Base-by-base conservation (phyloP, 2,113 vertebrate genomes). In the Astur gentilis region DNA sequence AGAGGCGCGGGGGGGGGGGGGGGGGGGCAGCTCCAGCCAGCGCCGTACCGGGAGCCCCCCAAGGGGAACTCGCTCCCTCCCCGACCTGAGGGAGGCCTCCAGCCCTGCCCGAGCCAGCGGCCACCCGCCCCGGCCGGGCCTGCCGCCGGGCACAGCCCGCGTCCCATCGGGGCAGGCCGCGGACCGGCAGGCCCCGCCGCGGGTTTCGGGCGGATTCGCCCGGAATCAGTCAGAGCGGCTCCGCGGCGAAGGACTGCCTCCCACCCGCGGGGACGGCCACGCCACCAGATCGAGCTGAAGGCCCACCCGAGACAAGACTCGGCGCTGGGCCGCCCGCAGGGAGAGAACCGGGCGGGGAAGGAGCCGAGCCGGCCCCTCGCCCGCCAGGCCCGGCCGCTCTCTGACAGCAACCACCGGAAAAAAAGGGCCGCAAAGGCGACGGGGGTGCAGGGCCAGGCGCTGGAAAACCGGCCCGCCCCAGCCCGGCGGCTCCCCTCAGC, bases 111-210 rank as follows among this genome's bases (percentile, higher is more conserved):
- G 3, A 20, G 29, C 16, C 26, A 9, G 16, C 21, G 12, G 25
- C 50, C 25, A 0, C 50, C 12, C 32, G 2, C 11, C 36, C 8
- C 6, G 15, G 17, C 58, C 16, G 8, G 50, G 67, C 73, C 50
- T 17, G 13, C 6, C 6, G 6, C n/a, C 13, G 25, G 8, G 4
- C 36, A 15, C 19, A 31, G 2, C 25, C 7, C 21, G 10, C 23
- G 13, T 2, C 11, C 38, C 2, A 1, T 19, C 8, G 1, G 42
- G 23, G 6, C 49, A 16, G 7, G 15, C 2, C 31, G 16, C 16
- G 44, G 27, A 20, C 40, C 3, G 31, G 22, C 18, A 22, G 38
- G 38, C 20, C 44, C 22, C 40, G 4, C 19, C 6, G 11, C 49
- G 13, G 10, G 10, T 14, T 27, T 17, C 55, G 6, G 32, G 13